These are phyloP conservation scores for Corapipo altera DNA, from an alignment of 2,113 vertebrate species.

Conservation along the genomic window DNA sequence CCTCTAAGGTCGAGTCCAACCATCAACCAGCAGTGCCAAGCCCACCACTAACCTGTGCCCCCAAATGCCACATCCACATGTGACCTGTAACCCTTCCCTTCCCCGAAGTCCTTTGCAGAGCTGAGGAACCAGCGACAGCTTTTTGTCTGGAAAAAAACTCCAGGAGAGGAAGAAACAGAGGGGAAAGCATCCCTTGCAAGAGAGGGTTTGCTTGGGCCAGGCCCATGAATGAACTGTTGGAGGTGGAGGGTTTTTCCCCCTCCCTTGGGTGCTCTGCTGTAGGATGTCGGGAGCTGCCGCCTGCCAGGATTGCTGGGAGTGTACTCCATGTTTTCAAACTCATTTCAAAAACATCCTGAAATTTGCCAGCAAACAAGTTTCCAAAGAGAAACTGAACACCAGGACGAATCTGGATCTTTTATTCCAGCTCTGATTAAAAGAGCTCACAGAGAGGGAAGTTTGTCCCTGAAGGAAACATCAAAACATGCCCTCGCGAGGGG, in stretches of 20 bases:
- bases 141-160: background rate
- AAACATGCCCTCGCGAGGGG: background rate
- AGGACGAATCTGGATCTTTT: background rate
- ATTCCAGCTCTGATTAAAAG: background rate
- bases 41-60: background rate
- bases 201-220: background rate
- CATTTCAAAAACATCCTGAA: background rate
- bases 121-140: background rate
- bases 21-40: background rate
- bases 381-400: background rate
- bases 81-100: background rate
- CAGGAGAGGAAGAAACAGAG: background rate
- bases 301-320: background rate
- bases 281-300: background rate
- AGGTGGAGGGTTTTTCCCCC: background rate
- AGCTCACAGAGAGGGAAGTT: background rate
- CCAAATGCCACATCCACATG: background rate
- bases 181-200: background rate
- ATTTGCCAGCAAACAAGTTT: background rate
- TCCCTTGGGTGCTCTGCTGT: background rate
- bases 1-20: too few relatives aligned
- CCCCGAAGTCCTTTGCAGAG: background rate
- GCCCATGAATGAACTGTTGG: accelerated
- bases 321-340: accelerated
- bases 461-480: background rate